Evolutionary conservation across 2,888 invertebrate genomes (phyloP).

Genomic region (Tiliacea citrago): DNA sequence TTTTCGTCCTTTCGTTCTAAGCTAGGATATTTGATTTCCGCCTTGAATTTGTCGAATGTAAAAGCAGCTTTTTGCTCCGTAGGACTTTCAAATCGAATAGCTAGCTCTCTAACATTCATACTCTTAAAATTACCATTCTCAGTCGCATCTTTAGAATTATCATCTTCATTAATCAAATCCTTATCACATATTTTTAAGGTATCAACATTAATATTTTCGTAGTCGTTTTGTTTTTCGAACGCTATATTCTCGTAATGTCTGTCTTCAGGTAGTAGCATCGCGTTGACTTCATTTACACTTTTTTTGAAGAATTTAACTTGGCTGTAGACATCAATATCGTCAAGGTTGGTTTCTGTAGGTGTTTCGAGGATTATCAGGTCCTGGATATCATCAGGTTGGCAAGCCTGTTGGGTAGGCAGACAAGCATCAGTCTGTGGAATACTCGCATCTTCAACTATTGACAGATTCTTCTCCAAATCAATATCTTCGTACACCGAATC

Average conservation of each 20-base stretch:
- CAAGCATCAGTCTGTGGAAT: conserved; percentile 90
- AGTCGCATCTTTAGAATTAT: conserved; percentile 66
- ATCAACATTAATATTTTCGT: conserved; percentile 84
- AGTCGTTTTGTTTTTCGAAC: conserved; percentile 78
- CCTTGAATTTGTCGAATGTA: conserved; percentile 89
- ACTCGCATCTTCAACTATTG: conserved; percentile 89
- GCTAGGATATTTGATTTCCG: conserved; percentile 83
- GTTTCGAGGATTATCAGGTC: conserved; percentile 90
- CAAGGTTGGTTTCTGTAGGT: conserved; percentile 85
- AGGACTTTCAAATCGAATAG: conserved; percentile 92
- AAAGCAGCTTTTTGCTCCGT: conserved; percentile 91
- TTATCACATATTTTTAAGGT: conserved; percentile 82
- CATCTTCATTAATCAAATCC: conserved; percentile 71
- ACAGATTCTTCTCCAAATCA: conserved; percentile 85
- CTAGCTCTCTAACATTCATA: conserved; percentile 91
- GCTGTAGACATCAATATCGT: conserved; percentile 92
- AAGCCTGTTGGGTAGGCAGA: conserved; percentile 90
- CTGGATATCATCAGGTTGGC: conserved; percentile 85
- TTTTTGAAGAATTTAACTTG: conserved; percentile 94
- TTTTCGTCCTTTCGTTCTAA: conserved; percentile 80
- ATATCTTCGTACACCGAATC: conserved; percentile 91
- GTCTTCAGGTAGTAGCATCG: conserved; percentile 79
- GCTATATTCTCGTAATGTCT: conserved; percentile 82
- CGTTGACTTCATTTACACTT: conserved; percentile 94
- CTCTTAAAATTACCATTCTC: conserved; percentile 84